Conservation (phyloP, 2,113 vertebrate species). For the Tonatia bakeri region DNA sequence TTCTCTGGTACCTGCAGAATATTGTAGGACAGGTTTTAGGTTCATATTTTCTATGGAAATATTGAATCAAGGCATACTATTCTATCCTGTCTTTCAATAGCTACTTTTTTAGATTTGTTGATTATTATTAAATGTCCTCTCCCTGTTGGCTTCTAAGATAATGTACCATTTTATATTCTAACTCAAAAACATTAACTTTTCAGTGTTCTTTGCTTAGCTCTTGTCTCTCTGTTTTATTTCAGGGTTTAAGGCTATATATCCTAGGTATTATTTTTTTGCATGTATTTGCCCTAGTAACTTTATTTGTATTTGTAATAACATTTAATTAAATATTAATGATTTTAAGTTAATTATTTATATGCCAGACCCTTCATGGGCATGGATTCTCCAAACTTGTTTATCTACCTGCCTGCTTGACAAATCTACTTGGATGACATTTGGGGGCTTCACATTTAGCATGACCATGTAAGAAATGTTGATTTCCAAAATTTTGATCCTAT, state of each 20-base stretch:
- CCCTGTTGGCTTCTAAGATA: not conserved
- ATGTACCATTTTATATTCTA: not conserved
- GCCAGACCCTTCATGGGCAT: not conserved
- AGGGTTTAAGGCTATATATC: not conserved
- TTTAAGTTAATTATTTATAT: not conserved
- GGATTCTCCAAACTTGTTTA: not conserved
- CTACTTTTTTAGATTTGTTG: not conserved
- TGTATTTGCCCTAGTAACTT: not conserved
- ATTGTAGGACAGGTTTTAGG: not conserved
- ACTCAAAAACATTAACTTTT: not conserved
- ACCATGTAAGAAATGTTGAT: not conserved
- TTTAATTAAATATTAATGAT: not conserved
- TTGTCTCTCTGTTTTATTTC: not conserved
- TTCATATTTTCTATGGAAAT: not conserved
- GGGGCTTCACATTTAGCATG: not conserved
- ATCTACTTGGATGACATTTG: not conserved
- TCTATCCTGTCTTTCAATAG: not conserved
- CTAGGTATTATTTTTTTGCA: not conserved
- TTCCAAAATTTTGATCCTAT: not conserved
- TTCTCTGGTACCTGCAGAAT: not conserved
- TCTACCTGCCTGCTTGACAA: not conserved
- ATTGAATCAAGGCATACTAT: not conserved
- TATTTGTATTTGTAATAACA: not conserved
- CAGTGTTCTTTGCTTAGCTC: not conserved
- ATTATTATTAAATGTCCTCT: not conserved